Evolutionary conservation across 2,888 invertebrate genomes (phyloP).

Genomic region (Erebia epiphron): DNA sequence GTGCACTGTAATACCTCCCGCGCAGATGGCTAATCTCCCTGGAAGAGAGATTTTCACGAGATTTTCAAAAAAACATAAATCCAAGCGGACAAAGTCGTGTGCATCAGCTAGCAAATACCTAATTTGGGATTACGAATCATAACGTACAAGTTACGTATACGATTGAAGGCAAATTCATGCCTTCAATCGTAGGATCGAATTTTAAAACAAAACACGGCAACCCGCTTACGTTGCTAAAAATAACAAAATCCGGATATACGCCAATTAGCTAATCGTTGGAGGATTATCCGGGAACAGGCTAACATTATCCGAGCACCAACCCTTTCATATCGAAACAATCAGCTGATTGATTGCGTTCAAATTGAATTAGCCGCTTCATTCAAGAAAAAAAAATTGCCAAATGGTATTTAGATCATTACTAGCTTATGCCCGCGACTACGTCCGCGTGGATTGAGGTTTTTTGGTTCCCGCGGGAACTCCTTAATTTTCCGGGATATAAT

Average conservation of each 20-base stretch:
- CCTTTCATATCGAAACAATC: conserved; percentile 53
- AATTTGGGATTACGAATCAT: neutral
- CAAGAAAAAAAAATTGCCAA: too few species aligned
- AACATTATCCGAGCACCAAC: conserved; percentile 25
- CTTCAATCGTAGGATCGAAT: too few species aligned
- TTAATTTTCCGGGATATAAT: too few species aligned
- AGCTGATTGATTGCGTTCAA: conserved; percentile 49
- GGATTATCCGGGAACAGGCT: conserved; percentile 31
- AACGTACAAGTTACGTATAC: conserved; percentile 3
- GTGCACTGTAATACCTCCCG: too few species aligned
- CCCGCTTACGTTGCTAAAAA: conserved; percentile 13
- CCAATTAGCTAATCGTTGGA: conserved; percentile 39
- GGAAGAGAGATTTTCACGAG: too few species aligned
- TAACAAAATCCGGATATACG: conserved; percentile 26
- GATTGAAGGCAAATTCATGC: neutral
- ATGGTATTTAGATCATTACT: too few species aligned
- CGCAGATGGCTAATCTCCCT: too few species aligned
- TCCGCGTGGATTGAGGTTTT: too few species aligned
- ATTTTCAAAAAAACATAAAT: too few species aligned
- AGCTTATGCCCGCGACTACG: too few species aligned
- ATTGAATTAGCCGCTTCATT: conserved; percentile 49
- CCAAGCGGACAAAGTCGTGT: too few species aligned
- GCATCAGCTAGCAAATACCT: neutral
- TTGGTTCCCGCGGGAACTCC: too few species aligned
- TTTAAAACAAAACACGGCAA: neutral